Conservation (phyloP, 2,113 vertebrate species). For the Ceyx cyanopectus region DNA sequence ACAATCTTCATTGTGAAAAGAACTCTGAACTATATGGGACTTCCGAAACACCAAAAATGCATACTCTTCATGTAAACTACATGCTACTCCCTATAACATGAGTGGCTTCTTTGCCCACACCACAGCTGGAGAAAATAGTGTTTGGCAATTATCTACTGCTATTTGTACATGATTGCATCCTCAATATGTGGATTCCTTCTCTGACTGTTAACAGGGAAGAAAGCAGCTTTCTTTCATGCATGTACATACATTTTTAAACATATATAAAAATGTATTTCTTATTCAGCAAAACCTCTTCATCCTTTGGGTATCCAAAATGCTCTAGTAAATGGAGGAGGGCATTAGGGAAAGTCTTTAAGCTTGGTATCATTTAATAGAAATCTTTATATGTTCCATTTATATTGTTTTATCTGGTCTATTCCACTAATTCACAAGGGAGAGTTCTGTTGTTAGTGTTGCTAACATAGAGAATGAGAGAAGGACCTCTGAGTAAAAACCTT, state of each 20-base stretch:
- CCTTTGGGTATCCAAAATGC: neutral
- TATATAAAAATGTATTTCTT: neutral
- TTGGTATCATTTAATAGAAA: slow-evolving; percentile 72
- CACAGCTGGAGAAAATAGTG: neutral
- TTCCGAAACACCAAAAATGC: neutral
- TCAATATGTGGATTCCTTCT: neutral
- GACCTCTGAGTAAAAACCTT: slow-evolving; percentile 67
- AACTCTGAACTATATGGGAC: neutral
- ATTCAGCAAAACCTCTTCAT: neutral
- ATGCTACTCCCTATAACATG: neutral
- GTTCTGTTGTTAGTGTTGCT: slow-evolving; percentile 59
- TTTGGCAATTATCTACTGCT: neutral
- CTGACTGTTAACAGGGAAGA: neutral
- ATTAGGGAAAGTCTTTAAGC: slow-evolving; percentile 51
- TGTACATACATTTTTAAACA: neutral
- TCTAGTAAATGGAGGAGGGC: slow-evolving; percentile 10
- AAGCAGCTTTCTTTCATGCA: neutral
- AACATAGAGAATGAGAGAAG: slow-evolving; percentile 2
- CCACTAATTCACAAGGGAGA: slow-evolving; percentile 66
- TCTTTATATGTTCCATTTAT: slow-evolving; percentile 66
- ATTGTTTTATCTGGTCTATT: slow-evolving; percentile 74
- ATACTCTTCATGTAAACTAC: neutral
- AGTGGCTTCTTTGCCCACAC: neutral
- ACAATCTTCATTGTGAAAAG: neutral
- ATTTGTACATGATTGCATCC: neutral